Evolutionary conservation across 2,888 invertebrate species (phyloP).

Genomic region (Exephanes ischioxanthus): DNA sequence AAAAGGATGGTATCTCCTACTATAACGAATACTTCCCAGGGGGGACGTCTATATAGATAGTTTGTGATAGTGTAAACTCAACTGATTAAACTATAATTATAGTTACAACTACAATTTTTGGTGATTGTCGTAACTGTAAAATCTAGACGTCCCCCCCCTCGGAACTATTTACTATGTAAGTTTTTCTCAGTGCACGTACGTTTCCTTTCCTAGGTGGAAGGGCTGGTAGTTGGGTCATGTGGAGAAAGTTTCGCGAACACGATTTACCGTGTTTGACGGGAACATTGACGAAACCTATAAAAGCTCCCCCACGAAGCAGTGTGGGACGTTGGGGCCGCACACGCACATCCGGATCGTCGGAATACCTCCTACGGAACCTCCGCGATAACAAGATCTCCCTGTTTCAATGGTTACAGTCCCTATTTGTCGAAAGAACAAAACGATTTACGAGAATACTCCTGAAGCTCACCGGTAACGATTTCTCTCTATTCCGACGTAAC

Average conservation of each 20-base stretch:
- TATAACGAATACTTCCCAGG: too few relatives aligned
- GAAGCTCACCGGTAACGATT: neutral
- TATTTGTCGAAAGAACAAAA: too few relatives aligned
- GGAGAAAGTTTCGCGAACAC: neutral
- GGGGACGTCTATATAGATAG: too few relatives aligned
- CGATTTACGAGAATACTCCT: too few relatives aligned
- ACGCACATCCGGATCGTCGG: neutral
- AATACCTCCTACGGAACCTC: neutral
- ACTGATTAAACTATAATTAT: too few relatives aligned
- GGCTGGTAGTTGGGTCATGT: neutral
- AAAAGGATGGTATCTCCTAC: too few relatives aligned
- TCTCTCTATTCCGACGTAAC: neutral
- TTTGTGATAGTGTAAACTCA: too few relatives aligned
- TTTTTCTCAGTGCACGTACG: too few relatives aligned
- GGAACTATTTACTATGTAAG: too few relatives aligned
- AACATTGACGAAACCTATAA: slow-evolving; percentile 37
- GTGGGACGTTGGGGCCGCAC: neutral
- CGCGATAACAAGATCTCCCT: neutral
- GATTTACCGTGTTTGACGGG: neutral
- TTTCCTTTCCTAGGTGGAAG: neutral
- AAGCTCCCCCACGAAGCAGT: slow-evolving; percentile 26
- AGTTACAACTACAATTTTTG: too few relatives aligned
- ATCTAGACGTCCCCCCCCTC: too few relatives aligned
- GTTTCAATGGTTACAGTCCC: neutral
- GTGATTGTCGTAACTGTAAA: too few relatives aligned